These are phyloP conservation scores for Balanococcus diminutus DNA, from an alignment of 2,888 invertebrate genomes.

Conservation along the genomic window DNA sequence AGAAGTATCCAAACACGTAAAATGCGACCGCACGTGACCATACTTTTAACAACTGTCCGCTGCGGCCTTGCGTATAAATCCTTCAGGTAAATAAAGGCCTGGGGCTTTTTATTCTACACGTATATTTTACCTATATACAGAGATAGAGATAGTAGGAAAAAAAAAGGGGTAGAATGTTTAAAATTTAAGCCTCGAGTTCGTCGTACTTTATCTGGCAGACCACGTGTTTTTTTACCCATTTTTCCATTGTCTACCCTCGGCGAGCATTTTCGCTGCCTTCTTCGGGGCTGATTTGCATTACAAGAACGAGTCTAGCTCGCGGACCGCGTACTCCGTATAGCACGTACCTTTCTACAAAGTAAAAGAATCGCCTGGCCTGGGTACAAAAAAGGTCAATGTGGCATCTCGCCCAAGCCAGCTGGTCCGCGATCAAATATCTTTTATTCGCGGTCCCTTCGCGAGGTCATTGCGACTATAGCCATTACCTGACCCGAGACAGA, in stretches of 20 bases:
- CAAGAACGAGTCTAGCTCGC: slow-evolving; percentile 31
- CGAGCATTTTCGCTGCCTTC: neutral
- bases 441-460: slow-evolving; percentile 55
- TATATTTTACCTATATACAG: neutral
- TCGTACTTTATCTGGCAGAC: slow-evolving; percentile 35
- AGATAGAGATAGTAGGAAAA: neutral
- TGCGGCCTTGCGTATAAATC: neutral
- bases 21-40: slow-evolving; percentile 46
- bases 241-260: neutral
- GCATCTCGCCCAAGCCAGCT: slow-evolving; percentile 28
- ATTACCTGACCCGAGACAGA: slow-evolving; percentile 53
- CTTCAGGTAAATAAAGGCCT: slow-evolving; percentile 43
- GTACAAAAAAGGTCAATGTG: slow-evolving; percentile 51
- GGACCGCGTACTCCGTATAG: too few relatives aligned
- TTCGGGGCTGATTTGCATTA: slow-evolving; percentile 43
- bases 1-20: neutral
- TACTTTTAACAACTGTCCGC: slow-evolving; percentile 34
- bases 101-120: neutral
- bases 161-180: neutral
- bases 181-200: slow-evolving; percentile 39
- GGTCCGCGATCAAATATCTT: slow-evolving; percentile 49
- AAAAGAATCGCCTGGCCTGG: neutral
- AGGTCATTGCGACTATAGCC: slow-evolving; percentile 48
- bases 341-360: neutral
- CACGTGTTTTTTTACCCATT: neutral